A percentile compares a stretch with the other conserved stretches of the same genome.
Conservation (phyloP, 2,113 vertebrate species). For the Callorhinus ursinus region DNA sequence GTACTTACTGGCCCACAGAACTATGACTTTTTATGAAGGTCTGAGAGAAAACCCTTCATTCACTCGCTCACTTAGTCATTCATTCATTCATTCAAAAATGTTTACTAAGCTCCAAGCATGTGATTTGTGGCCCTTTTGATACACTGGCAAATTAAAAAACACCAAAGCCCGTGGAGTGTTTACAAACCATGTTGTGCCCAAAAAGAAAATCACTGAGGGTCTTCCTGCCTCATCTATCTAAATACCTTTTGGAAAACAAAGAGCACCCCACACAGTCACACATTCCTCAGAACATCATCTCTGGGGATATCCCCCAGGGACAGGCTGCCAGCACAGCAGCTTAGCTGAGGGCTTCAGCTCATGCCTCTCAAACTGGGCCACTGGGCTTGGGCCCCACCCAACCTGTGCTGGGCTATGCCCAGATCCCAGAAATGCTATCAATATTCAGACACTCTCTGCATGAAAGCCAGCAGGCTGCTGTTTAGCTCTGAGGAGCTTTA, state of each 20-base stretch:
- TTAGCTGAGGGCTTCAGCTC: neutral
- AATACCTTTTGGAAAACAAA: conserved; percentile 22
- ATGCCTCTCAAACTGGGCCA: neutral
- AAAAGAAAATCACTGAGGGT: neutral
- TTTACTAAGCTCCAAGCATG: neutral
- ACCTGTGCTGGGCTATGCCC: neutral
- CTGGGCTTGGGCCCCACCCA: neutral
- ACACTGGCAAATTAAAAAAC: neutral
- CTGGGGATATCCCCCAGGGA: neutral
- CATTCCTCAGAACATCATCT: conserved; percentile 17
- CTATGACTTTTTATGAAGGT: neutral
- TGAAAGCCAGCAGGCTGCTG: neutral
- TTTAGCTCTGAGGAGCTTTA: neutral
- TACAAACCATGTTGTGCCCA: neutral
- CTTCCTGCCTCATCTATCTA: neutral
- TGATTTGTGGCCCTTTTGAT: neutral
- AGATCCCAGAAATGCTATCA: neutral
- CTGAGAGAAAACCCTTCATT: conserved; percentile 22
- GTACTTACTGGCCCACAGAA: neutral
- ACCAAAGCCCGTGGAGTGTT: neutral
- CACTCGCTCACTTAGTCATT: neutral
- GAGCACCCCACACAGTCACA: neutral
- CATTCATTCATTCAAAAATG: neutral
- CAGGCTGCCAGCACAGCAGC: neutral
- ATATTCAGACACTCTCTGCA: neutral